Evolutionary conservation across 1,140 invertebrate species (phyloP).

Genomic region (Heliconius eleuchia): DNA sequence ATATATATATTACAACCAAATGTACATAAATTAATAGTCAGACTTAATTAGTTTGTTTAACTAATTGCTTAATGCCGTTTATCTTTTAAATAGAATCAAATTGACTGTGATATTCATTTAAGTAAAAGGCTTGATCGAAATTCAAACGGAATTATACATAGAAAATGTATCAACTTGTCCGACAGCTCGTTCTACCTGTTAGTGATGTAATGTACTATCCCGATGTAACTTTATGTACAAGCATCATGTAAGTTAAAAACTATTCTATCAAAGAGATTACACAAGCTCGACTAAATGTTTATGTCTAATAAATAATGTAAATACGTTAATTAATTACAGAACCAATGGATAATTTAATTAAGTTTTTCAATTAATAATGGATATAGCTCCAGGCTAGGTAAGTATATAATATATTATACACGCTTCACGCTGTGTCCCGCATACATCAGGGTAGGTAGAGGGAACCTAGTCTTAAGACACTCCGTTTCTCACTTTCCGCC

Average conservation of each 20-base stretch:
- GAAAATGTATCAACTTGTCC: conserved; percentile 22
- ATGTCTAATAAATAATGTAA: conserved; percentile 33
- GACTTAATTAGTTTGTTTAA: conserved; percentile 12
- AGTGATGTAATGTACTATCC: conserved; percentile 23
- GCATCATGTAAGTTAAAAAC: conserved; percentile 17
- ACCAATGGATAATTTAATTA: conserved; percentile 27
- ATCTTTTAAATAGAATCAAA: conserved; percentile 3
- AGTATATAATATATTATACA: too few species aligned
- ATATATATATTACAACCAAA: neutral
- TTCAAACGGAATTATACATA: conserved; percentile 18
- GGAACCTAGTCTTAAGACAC: too few species aligned
- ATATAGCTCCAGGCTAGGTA: conserved; percentile 16
- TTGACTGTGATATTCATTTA: neutral
- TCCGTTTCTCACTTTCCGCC: too few species aligned
- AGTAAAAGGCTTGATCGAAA: neutral
- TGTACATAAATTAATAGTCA: neutral
- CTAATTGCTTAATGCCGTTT: neutral
- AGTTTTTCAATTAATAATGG: conserved; percentile 22
- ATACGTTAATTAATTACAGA: conserved; percentile 34
- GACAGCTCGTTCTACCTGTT: conserved; percentile 20
- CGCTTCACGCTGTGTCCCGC: too few species aligned
- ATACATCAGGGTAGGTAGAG: too few species aligned
- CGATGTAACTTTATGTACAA: conserved; percentile 10
- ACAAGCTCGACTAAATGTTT: conserved; percentile 10
- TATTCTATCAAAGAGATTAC: conserved; percentile 21